A percentile compares a stretch with the other conserved stretches of the same genome.
phyloP scores from a whole-genome alignment of 2,888 invertebrate species.

The Rhagium mordax region DNA sequence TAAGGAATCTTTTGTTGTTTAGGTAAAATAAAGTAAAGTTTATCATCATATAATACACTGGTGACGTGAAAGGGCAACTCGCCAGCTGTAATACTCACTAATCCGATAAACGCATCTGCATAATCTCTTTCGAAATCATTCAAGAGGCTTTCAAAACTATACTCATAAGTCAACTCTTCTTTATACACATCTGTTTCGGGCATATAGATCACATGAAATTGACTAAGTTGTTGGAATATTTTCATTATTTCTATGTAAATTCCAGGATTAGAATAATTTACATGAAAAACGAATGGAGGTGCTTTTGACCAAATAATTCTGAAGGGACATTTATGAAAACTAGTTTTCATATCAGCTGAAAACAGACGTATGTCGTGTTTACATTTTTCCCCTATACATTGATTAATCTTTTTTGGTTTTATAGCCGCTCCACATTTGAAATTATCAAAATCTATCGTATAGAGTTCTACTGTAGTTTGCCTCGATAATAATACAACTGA shows the following conservation, averaged over 20 bases:
- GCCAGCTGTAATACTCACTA: background rate
- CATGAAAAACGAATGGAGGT: constrained; percentile 26
- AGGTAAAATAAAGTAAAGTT: constrained; percentile 29
- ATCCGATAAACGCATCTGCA: constrained; percentile 30
- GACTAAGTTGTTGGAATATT: constrained; percentile 24
- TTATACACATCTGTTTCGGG: constrained; percentile 20
- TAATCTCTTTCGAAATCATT: constrained; percentile 29
- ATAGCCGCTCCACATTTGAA: constrained; percentile 19
- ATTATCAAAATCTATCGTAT: constrained; percentile 18
- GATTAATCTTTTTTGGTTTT: constrained; percentile 13
- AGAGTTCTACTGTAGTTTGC: constrained; percentile 13
- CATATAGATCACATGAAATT: constrained; percentile 25
- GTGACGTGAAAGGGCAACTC: constrained; percentile 3
- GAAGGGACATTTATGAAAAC: constrained; percentile 32
- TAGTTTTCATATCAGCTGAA: constrained; percentile 24
- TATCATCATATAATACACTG: constrained; percentile 15
- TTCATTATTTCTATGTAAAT: constrained; percentile 28
- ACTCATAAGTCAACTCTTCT: constrained; percentile 21
- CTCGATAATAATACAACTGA: constrained; percentile 22
- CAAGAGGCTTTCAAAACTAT: constrained; percentile 25
- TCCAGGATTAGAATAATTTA: constrained; percentile 23
- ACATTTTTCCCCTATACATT: constrained; percentile 13
- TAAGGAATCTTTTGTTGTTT: constrained; percentile 27
- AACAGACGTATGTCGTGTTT: constrained; percentile 16
- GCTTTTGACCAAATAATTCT: constrained; percentile 28